phyloP scores from a whole-genome alignment of 2,797 vertebrate species.

The Rhinatrema bivittatum region DNA sequence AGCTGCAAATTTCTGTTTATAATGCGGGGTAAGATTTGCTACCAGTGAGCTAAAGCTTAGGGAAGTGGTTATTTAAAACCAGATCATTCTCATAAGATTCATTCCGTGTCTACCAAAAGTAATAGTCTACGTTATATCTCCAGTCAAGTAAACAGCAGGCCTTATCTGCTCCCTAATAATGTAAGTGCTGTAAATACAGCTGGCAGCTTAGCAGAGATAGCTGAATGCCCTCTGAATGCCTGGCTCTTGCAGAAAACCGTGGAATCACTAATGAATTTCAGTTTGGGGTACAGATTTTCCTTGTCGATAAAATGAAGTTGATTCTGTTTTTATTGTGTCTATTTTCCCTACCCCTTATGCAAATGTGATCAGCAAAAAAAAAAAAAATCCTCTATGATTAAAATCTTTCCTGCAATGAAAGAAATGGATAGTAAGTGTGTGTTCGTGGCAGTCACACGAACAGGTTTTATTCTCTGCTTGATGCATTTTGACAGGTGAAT shows the following conservation, averaged over 20 bases:
- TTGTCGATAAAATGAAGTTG: slow-evolving; percentile 34
- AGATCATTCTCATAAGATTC: no score
- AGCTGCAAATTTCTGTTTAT: no score
- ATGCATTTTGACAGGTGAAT: slow-evolving; percentile 31
- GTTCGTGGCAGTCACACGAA: slow-evolving; percentile 23
- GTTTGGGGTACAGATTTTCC: slow-evolving; percentile 24
- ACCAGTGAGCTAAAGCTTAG: no score
- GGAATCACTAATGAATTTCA: slow-evolving; percentile 31
- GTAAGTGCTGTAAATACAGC: slow-evolving; percentile 10
- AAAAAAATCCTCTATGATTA: slow-evolving; percentile 36
- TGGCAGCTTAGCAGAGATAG: neutral
- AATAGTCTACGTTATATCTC: no score
- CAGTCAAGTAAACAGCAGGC: no score
- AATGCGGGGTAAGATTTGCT: no score
- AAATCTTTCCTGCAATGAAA: slow-evolving; percentile 27
- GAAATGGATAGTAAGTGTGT: slow-evolving; percentile 36
- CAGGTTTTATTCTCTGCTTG: slow-evolving; percentile 40
- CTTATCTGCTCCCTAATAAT: slow-evolving; percentile 10
- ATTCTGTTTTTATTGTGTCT: slow-evolving; percentile 36
- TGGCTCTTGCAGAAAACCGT: slow-evolving; percentile 6
- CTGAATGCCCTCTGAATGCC: slow-evolving; percentile 20
- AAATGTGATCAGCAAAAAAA: slow-evolving; percentile 29
- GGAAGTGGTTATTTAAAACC: no score
- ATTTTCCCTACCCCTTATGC: slow-evolving; percentile 17
- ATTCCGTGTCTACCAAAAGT: no score